Conservation (phyloP, 2,888 invertebrate genomes). For the Protophormia terraenovae region DNA sequence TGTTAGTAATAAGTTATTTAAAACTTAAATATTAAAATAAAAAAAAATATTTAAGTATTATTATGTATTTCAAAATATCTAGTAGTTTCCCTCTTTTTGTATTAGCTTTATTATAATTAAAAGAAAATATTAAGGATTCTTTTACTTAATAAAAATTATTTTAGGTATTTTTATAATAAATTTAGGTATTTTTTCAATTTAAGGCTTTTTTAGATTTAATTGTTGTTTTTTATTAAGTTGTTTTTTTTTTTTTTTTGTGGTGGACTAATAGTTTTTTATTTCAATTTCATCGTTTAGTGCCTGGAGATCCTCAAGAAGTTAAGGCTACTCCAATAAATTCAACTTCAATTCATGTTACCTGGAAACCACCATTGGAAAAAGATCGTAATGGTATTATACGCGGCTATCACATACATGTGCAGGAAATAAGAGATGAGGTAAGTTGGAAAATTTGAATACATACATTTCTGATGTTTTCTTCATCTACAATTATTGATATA, state of each 20-base stretch:
- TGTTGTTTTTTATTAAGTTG: too few relatives aligned
- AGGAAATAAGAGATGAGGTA: slow-evolving; percentile 94
- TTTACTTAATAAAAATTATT: not conserved
- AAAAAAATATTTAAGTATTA: slow-evolving; percentile 1
- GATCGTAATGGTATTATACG: slow-evolving; percentile 97
- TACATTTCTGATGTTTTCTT: not conserved
- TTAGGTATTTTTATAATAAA: slow-evolving; percentile 27
- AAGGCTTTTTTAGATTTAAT: slow-evolving; percentile 65
- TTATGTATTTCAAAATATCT: not conserved
- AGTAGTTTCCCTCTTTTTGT: slow-evolving; percentile 12
- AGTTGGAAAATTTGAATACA: slow-evolving; percentile 68
- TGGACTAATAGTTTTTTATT: slow-evolving; percentile 27
- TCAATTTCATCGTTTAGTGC: slow-evolving; percentile 86
- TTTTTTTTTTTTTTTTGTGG: not conserved
- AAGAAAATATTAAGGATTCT: not conserved
- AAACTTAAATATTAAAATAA: not conserved
- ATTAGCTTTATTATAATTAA: not conserved
- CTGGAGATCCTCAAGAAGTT: slow-evolving; percentile 97
- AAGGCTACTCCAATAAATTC: slow-evolving; percentile 95
- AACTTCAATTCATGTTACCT: slow-evolving; percentile 95
- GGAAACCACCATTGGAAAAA: slow-evolving; percentile 95
- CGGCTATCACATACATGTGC: slow-evolving; percentile 97
- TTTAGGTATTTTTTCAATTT: slow-evolving; percentile 6
- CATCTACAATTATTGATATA: too few relatives aligned
- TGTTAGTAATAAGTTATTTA: slow-evolving; percentile 9